Evolutionary conservation across 2,797 vertebrate species (phyloP).

Genomic region (Yasuhikotakia modesta): DNA sequence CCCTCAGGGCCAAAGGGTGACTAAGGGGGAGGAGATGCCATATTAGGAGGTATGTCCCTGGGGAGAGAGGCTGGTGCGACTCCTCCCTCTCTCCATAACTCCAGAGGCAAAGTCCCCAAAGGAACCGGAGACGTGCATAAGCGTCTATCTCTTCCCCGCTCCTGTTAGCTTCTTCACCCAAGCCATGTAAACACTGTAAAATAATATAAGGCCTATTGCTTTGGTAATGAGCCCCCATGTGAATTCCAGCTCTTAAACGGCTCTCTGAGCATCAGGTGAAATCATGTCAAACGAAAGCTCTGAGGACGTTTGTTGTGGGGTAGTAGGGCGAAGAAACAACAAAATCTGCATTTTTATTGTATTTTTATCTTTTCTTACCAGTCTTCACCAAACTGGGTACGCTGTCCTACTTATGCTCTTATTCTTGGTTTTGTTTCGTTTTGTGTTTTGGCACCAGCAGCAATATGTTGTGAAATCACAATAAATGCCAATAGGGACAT

Average conservation of each 20-base stretch:
- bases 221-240: slow-evolving; percentile 77
- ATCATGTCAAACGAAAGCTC: slow-evolving; percentile 67
- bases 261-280: slow-evolving; percentile 74
- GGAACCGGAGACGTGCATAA: neutral
- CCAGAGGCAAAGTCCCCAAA: slow-evolving; percentile 32
- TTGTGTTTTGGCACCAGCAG: slow-evolving; percentile 14
- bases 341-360: slow-evolving; percentile 60
- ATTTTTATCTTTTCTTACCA: slow-evolving; percentile 49
- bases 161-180: slow-evolving; percentile 47
- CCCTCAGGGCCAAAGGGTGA: slow-evolving; percentile 64
- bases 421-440: slow-evolving; percentile 35
- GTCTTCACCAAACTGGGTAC: slow-evolving; percentile 39
- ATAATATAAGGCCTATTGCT: slow-evolving; percentile 65
- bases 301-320: slow-evolving; percentile 59
- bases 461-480: neutral
- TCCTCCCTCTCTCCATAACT: slow-evolving; percentile 38
- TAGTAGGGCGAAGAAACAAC: slow-evolving; percentile 58
- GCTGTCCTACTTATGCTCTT: slow-evolving; percentile 47
- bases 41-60: slow-evolving; percentile 61
- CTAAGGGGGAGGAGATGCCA: slow-evolving; percentile 59
- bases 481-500: neutral
- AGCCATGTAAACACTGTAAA: slow-evolving; percentile 61
- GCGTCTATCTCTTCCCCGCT: slow-evolving; percentile 34
- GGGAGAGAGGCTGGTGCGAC: slow-evolving; percentile 58
- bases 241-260: slow-evolving; percentile 69